A percentile compares a stretch with the other conserved stretches of the same genome.
phyloP scores from a whole-genome alignment of 2,888 invertebrate genomes.

The Temnothorax unifasciatus region DNA sequence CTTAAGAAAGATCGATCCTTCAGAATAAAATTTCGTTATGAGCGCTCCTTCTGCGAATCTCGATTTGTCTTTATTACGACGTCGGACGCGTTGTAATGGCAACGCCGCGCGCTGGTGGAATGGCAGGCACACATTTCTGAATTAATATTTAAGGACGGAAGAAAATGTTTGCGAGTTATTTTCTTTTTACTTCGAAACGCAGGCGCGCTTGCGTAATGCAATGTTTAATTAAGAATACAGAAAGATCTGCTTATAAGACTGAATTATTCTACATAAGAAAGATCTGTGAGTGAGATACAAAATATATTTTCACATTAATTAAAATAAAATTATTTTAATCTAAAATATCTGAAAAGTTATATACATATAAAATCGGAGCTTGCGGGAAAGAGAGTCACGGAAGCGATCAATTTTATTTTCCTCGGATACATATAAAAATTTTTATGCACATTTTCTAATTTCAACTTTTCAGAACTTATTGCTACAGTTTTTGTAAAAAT shows the following conservation, averaged over 20 bases:
- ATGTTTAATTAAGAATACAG: constrained; percentile 38
- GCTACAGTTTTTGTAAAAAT: neutral
- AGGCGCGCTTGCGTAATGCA: constrained; percentile 1
- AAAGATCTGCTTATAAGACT: constrained; percentile 24
- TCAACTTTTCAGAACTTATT: neutral
- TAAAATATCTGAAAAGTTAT: constrained; percentile 4
- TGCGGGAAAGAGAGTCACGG: constrained; percentile 39
- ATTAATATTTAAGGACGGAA: constrained; percentile 41
- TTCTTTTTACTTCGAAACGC: neutral
- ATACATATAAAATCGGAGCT: constrained; percentile 54
- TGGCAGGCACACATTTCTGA: constrained; percentile 33
- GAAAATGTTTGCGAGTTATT: constrained; percentile 40
- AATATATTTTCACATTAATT: constrained; percentile 31
- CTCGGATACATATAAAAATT: constrained; percentile 30
- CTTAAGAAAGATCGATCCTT: constrained; percentile 68
- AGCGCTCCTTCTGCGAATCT: constrained; percentile 56
- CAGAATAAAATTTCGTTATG: constrained; percentile 66
- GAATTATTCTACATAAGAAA: neutral
- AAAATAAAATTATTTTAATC: constrained; percentile 12
- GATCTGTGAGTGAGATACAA: neutral
- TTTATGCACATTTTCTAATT: neutral
- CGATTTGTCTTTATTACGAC: constrained; percentile 65
- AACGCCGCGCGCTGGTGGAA: neutral
- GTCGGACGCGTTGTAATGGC: constrained; percentile 51
- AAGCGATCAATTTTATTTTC: constrained; percentile 63